Percentiles rank a stretch among this genome's conserved stretches.
These are phyloP conservation scores for Endomychus coccineus DNA, from an alignment of 2,888 invertebrate species.

Conservation along the genomic window DNA sequence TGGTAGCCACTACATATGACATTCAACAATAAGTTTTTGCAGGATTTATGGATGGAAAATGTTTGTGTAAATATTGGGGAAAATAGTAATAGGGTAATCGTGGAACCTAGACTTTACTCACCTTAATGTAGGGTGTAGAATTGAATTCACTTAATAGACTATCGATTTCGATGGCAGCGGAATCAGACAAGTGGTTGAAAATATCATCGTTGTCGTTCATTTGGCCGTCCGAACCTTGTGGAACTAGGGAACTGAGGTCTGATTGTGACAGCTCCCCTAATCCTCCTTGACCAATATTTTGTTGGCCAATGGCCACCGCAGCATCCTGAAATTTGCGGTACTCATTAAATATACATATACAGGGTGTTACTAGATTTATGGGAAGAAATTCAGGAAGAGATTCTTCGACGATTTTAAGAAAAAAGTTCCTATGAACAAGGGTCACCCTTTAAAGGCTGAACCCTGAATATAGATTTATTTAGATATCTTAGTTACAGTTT, in stretches of 20 bases:
- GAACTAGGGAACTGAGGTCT: conserved; percentile 61
- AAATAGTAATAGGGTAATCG: background rate
- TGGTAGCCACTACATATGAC: no score
- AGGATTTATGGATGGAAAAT: no score
- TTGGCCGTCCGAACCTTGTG: conserved; percentile 50
- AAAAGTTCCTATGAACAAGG: no score
- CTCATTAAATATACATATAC: no score
- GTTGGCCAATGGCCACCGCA: conserved; percentile 50
- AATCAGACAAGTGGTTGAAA: conserved; percentile 74
- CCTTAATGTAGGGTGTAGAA: conserved; percentile 60
- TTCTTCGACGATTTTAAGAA: no score
- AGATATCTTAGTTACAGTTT: no score
- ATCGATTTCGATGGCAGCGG: conserved; percentile 80
- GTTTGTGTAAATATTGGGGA: background rate
- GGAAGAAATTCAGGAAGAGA: no score
- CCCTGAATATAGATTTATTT: no score
- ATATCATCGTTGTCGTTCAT: conserved; percentile 65
- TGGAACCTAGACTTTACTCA: conserved; percentile 34
- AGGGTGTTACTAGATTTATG: no score
- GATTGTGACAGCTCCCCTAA: conserved; percentile 66
- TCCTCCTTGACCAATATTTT: conserved; percentile 41
- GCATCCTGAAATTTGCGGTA: conserved; percentile 62
- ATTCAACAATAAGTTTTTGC: no score
- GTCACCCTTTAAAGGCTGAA: no score
- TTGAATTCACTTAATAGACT: conserved; percentile 73